Conservation (phyloP, 2,888 invertebrate genomes). For the Aporophyla nigra region DNA sequence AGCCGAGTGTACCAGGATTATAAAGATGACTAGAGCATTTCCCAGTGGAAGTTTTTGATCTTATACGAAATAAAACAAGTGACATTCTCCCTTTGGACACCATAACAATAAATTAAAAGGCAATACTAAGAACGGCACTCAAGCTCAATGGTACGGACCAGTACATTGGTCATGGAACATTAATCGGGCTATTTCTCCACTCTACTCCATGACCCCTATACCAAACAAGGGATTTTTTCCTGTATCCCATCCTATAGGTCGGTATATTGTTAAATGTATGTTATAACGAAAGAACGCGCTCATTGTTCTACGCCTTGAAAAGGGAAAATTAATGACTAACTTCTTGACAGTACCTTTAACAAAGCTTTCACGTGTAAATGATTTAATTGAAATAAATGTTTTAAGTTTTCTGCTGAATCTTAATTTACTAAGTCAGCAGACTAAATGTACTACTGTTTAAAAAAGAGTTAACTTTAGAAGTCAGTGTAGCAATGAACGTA, state of each 20-base stretch:
- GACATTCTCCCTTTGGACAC: neutral
- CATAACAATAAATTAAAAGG: constrained; percentile 23
- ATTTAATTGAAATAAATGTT: constrained; percentile 41
- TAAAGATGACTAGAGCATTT: neutral
- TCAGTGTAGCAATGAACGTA: neutral
- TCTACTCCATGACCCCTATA: neutral
- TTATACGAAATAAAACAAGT: neutral
- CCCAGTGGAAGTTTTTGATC: neutral
- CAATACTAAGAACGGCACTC: constrained; percentile 20
- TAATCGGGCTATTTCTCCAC: constrained; percentile 25
- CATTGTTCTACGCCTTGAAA: constrained; percentile 19
- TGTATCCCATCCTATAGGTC: neutral
- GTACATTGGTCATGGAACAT: constrained; percentile 49
- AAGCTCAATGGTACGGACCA: constrained; percentile 28
- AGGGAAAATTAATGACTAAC: constrained; percentile 12
- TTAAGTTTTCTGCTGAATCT: constrained; percentile 31
- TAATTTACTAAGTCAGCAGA: neutral
- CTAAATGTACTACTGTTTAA: neutral
- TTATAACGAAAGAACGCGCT: neutral
- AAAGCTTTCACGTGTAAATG: constrained; percentile 9
- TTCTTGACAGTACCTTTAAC: constrained; percentile 18
- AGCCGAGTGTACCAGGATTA: neutral
- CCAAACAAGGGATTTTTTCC: constrained; percentile 33
- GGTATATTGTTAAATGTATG: constrained; percentile 8
- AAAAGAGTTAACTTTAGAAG: neutral